A percentile compares a stretch with the other conserved stretches of the same genome.
These are phyloP conservation scores for Galaxias olidus DNA, from an alignment of 2,797 vertebrate species.

Conservation along the genomic window DNA sequence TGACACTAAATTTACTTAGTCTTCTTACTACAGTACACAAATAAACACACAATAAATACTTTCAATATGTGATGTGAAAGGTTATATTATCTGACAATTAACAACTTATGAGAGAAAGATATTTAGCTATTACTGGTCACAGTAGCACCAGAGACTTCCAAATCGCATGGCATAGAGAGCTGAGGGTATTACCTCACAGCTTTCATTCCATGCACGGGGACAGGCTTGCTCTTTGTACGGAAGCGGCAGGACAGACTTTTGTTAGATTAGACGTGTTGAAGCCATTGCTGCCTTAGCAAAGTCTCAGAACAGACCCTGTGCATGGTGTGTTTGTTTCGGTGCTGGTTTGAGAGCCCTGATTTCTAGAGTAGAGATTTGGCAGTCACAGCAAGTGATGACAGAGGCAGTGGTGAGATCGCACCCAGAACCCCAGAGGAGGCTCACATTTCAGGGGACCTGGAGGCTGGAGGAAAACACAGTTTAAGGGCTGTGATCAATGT, in stretches of 20 bases:
- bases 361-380: constrained; percentile 83
- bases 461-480: constrained; percentile 63
- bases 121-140: constrained; percentile 76
- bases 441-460: constrained; percentile 72
- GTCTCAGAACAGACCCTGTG: constrained; percentile 68
- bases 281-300: constrained; percentile 68
- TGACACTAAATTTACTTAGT: too few species aligned
- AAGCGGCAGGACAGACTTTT: constrained; percentile 67
- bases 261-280: constrained; percentile 77
- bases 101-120: constrained; percentile 78
- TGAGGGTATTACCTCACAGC: constrained; percentile 74
- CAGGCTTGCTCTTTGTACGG: constrained; percentile 67
- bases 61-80: too few species aligned
- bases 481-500: constrained; percentile 53
- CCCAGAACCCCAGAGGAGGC: constrained; percentile 81
- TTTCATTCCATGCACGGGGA: constrained; percentile 74
- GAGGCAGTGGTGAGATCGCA: constrained; percentile 85
- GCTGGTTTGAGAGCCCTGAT: constrained; percentile 79
- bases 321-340: constrained; percentile 74
- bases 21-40: too few species aligned
- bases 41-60: too few species aligned
- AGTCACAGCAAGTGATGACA: constrained; percentile 85
- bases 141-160: constrained; percentile 75
- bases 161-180: constrained; percentile 72
- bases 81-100: constrained; percentile 60